Conservation (phyloP, 2,113 vertebrate species). For the Abramis brama region DNA sequence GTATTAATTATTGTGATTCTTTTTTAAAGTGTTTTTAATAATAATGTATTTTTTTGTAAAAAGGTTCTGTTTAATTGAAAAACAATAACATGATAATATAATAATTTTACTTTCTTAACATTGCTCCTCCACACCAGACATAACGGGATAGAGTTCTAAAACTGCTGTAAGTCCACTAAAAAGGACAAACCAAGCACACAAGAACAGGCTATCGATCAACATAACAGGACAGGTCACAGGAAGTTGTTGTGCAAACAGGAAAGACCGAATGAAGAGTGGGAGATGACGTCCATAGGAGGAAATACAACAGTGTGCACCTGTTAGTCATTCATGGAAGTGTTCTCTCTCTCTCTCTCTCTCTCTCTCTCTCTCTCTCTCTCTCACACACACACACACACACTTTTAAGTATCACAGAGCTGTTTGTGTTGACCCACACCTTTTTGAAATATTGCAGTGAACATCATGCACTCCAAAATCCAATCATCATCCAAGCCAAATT, state of each 20-base stretch:
- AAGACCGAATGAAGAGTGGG: slow-evolving; percentile 58
- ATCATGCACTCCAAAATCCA: not conserved
- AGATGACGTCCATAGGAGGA: slow-evolving; percentile 46
- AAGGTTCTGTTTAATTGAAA: not conserved
- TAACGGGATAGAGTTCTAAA: not conserved
- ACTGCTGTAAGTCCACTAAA: slow-evolving; percentile 53
- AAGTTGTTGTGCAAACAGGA: slow-evolving; percentile 76
- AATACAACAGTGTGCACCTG: slow-evolving; percentile 36
- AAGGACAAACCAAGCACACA: slow-evolving; percentile 6
- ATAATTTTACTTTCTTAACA: not conserved
- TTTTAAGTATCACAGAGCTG: not conserved
- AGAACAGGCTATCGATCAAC: slow-evolving; percentile 66
- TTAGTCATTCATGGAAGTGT: slow-evolving; percentile 4
- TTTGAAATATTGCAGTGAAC: not conserved
- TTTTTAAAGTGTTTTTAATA: too few relatives aligned
- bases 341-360: not conserved
- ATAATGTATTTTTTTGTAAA: too few relatives aligned
- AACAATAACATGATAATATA: not conserved
- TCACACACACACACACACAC: too few relatives aligned
- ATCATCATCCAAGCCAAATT: not conserved
- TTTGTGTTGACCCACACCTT: not conserved
- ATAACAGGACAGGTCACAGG: slow-evolving; percentile 64
- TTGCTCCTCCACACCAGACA: not conserved
- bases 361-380: not conserved
- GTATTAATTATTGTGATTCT: too few relatives aligned